Evolutionary conservation across 2,888 invertebrate genomes (phyloP), one percentile per base, ranked within the genome.

Genomic region (Epinotia demarniana): DNA sequence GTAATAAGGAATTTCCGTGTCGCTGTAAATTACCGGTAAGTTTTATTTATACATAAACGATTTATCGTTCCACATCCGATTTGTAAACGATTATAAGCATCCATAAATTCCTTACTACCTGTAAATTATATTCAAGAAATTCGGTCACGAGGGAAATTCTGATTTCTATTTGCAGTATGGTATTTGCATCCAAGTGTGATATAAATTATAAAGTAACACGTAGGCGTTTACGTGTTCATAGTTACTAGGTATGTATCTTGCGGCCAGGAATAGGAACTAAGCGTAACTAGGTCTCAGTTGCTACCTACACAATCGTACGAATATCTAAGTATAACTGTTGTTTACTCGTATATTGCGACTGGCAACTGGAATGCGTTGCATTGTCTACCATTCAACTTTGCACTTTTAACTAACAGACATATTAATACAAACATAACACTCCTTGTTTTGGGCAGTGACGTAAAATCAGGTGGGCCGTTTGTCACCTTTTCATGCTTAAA

Each of bases 181-280:
- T 39, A 71, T 78, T 74, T 57, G 75, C 80, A 70, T 73, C 74
- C 74, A 78, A 76, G 66, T 33, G 71, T 27, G 1, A 53, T 53
- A 58, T 64, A 64, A 67, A 61, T 67, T 73, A 49, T n/a, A 23
- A 1, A 23, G 23, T 23, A 27, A 12, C 63, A 23, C 23, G 5
- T 55, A 4, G n/a, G 23, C 46, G 3, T 58, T n/a, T n/a, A 27
- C 11, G 13, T 72, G 23, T 62, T 19, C 43, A 71, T 23, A 61
- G 43, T 18, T 46, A 33, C 11, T n/a, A 4, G 60, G 16, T 33
- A 55, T 39, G n/a, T 62, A 55, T 61, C 16, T 70, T 49, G 58
- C 58, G 39, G 58, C 3, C 64, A 60, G 64, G 63, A 70, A 75
- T 75, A 75, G 75, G 70, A 75, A 58, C 49, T 60, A 60, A 53